Evolutionary conservation across 2,113 vertebrate species (phyloP).

Genomic region (Nanorana parkeri): DNA sequence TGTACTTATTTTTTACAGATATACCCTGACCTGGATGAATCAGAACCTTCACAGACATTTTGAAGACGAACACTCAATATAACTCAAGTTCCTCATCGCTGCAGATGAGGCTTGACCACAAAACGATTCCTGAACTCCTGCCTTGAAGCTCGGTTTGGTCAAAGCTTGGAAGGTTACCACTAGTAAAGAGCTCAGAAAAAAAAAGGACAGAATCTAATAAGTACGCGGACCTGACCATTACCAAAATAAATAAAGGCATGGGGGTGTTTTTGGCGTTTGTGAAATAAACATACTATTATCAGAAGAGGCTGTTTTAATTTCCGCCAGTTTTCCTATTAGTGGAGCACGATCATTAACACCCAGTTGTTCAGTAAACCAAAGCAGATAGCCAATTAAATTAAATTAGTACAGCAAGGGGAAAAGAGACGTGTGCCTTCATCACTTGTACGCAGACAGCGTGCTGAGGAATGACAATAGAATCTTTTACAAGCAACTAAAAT

Average conservation of each 20-base stretch:
- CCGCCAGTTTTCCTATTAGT: slow-evolving; percentile 71
- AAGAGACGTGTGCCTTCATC: slow-evolving; percentile 70
- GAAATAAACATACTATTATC: slow-evolving; percentile 49
- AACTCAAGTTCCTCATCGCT: too few species aligned
- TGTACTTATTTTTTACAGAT: too few species aligned
- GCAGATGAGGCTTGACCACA: too few species aligned
- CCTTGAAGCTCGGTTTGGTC: too few species aligned
- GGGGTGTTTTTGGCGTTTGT: slow-evolving; percentile 1
- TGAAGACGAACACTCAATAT: too few species aligned
- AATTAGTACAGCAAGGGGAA: slow-evolving; percentile 75
- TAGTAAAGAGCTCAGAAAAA: too few species aligned
- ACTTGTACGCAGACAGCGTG: slow-evolving; percentile 63
- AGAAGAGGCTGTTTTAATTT: slow-evolving; percentile 64
- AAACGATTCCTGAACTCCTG: too few species aligned
- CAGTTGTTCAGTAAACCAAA: slow-evolving; percentile 74
- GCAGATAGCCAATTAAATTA: slow-evolving; percentile 70
- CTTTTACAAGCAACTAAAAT: slow-evolving; percentile 66
- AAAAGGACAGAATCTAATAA: too few species aligned
- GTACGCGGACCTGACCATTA: background rate
- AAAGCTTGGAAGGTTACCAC: too few species aligned
- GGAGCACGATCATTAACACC: slow-evolving; percentile 73
- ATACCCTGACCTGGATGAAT: too few species aligned
- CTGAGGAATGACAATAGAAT: slow-evolving; percentile 64
- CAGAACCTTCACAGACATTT: too few species aligned
- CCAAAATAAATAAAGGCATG: background rate